Conservation (phyloP, 2,113 vertebrate genomes). For the Pantherophis guttatus region DNA sequence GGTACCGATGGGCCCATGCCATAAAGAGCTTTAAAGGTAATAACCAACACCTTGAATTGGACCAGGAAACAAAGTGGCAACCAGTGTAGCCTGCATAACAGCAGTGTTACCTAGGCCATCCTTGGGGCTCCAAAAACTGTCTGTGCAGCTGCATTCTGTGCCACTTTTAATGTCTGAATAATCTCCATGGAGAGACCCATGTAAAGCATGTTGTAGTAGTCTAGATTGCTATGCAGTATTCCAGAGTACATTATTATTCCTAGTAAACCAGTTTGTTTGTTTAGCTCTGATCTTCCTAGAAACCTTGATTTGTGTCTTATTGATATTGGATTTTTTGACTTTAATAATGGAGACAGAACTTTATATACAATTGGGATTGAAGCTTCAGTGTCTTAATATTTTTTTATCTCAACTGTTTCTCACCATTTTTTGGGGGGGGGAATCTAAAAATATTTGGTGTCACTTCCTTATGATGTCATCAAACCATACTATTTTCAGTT, state of each 20-base stretch:
- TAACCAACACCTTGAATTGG: background rate
- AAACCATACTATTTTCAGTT: background rate
- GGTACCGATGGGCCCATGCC: too few species aligned
- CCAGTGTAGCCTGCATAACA: background rate
- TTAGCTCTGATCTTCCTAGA: background rate
- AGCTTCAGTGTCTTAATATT: background rate
- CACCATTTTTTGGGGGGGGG: background rate
- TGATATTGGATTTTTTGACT: background rate
- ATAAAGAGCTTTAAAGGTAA: background rate
- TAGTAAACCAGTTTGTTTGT: background rate
- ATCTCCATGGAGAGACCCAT: too few species aligned
- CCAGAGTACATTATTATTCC: background rate
- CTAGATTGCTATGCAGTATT: too few species aligned
- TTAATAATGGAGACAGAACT: background rate
- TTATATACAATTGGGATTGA: background rate
- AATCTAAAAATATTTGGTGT: background rate
- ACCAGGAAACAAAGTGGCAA: background rate
- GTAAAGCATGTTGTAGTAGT: too few species aligned
- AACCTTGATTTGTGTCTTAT: background rate
- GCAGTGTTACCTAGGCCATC: background rate
- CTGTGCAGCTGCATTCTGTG: too few species aligned
- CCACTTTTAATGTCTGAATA: too few species aligned
- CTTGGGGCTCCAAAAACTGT: background rate
- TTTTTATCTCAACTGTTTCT: background rate
- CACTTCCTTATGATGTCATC: background rate